phyloP scores from a whole-genome alignment of 2,797 vertebrate species.

The Falco cherrug region DNA sequence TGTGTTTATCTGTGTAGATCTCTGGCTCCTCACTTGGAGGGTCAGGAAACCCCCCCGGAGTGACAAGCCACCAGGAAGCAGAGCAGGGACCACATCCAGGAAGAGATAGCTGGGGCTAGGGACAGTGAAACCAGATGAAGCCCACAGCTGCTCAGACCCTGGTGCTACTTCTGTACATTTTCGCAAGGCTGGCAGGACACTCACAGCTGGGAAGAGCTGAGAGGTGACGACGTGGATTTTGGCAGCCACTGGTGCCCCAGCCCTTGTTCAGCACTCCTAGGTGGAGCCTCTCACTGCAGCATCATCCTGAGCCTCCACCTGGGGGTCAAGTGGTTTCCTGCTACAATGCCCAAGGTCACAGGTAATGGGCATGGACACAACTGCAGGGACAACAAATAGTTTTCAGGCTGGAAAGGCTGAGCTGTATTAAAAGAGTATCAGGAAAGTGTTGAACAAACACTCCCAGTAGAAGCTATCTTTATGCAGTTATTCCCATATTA shows the following conservation, averaged over 20 bases:
- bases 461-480: not conserved
- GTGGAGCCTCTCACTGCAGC: not conserved
- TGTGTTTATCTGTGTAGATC: not conserved
- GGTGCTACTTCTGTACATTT: accelerated
- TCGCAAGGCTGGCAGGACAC: not conserved
- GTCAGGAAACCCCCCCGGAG: not conserved
- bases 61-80: not conserved
- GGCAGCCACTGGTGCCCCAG: not conserved
- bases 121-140: not conserved
- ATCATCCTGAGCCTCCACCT: accelerated
- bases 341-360: accelerated
- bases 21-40: not conserved
- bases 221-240: not conserved
- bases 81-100: not conserved
- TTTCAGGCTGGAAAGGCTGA: not conserved
- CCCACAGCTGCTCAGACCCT: not conserved
- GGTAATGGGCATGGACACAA: not conserved
- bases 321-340: not conserved
- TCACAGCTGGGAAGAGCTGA: not conserved
- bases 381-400: not conserved
- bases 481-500: not conserved
- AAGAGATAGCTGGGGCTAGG: not conserved
- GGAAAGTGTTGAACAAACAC: not conserved
- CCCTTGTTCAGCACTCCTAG: not conserved
- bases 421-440: not conserved